A percentile compares a stretch with the other conserved stretches of the same genome.
Conservation (phyloP, 2,113 vertebrate species). For the Austrofundulus limnaeus region DNA sequence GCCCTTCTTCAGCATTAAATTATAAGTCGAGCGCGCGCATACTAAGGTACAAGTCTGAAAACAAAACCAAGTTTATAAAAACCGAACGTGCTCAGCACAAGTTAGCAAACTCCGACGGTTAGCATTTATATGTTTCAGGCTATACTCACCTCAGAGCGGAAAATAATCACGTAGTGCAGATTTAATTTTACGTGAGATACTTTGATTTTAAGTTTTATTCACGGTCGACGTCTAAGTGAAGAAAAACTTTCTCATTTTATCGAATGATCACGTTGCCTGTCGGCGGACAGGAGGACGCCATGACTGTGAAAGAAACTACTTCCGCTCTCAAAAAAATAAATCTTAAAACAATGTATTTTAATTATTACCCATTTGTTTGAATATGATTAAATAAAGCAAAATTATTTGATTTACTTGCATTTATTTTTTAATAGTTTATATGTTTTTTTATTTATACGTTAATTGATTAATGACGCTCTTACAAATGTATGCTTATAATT, state of each 20-base stretch:
- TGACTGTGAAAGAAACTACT: slow-evolving; percentile 34
- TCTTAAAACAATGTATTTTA: too few relatives aligned
- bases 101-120: not conserved
- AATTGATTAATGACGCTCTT: too few relatives aligned
- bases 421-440: not conserved
- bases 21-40: not conserved
- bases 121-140: not conserved
- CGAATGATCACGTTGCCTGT: slow-evolving; percentile 64
- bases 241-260: slow-evolving; percentile 47
- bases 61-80: not conserved
- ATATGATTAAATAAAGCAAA: too few relatives aligned
- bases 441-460: too few relatives aligned
- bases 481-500: too few relatives aligned
- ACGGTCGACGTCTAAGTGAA: not conserved
- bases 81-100: not conserved
- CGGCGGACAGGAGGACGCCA: slow-evolving; percentile 55
- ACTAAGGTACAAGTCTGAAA: not conserved
- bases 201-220: not conserved
- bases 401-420: not conserved
- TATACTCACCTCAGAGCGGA: slow-evolving; percentile 39
- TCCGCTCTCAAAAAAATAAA: too few relatives aligned
- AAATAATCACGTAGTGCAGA: not conserved
- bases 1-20: too few relatives aligned
- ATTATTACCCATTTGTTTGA: too few relatives aligned
- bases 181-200: rapidly evolving